These are phyloP conservation scores for Podocnemis expansa DNA, from an alignment of 2,113 vertebrate species.

Conservation along the genomic window DNA sequence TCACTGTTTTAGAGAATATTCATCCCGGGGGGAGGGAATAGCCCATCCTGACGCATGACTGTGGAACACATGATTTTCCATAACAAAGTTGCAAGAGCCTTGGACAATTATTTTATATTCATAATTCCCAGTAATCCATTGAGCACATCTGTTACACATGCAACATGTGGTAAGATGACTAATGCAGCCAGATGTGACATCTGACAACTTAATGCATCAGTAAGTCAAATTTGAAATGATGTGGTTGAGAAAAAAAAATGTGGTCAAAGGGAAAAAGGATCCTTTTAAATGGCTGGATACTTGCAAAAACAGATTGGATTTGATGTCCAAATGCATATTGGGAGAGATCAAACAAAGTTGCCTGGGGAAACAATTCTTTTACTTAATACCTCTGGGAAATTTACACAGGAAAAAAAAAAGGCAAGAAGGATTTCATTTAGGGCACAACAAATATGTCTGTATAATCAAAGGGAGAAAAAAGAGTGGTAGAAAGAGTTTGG, in stretches of 20 bases:
- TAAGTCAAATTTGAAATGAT: not conserved
- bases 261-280: not conserved
- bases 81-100: not conserved
- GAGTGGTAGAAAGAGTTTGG: not conserved
- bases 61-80: not conserved
- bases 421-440: not conserved
- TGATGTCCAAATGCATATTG: not conserved
- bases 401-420: not conserved
- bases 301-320: not conserved
- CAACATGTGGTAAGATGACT: slow-evolving; percentile 35
- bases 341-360: not conserved
- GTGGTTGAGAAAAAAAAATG: not conserved
- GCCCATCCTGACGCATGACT: not conserved
- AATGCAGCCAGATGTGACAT: slow-evolving; percentile 14
- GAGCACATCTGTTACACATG: slow-evolving; percentile 7
- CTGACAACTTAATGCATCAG: slow-evolving; percentile 18
- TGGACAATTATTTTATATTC: not conserved
- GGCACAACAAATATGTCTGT: not conserved
- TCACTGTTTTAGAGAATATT: not conserved
- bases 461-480: not conserved
- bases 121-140: not conserved
- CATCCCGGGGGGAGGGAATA: not conserved
- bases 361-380: not conserved
- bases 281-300: not conserved
- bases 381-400: not conserved